A percentile compares a stretch with the other conserved stretches of the same genome.
These are phyloP conservation scores for Iguana delicatissima DNA, from an alignment of 2,797 vertebrate species.

Conservation along the genomic window DNA sequence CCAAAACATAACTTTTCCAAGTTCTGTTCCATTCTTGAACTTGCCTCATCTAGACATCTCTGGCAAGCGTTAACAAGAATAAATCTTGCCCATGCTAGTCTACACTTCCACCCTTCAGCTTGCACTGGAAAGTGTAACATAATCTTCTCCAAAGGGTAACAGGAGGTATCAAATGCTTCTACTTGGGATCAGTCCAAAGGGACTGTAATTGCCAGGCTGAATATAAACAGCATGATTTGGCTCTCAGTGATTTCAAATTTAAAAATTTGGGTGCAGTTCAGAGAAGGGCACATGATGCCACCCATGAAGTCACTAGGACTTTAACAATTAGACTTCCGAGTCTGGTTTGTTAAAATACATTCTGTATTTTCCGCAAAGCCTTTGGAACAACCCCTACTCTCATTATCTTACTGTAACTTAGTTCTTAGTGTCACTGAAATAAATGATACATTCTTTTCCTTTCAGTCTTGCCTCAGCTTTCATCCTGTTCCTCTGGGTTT, in stretches of 20 bases:
- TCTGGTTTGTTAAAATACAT: neutral
- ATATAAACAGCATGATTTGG: slow-evolving; percentile 62
- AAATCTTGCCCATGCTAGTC: slow-evolving; percentile 68
- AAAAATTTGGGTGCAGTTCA: slow-evolving; percentile 20
- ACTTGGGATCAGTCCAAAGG: slow-evolving; percentile 61
- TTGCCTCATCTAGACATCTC: slow-evolving; percentile 58
- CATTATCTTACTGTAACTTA: neutral
- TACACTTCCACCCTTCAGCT: slow-evolving; percentile 69
- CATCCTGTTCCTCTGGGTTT: neutral
- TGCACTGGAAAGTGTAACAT: slow-evolving; percentile 68
- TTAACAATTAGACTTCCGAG: neutral
- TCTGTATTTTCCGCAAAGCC: neutral
- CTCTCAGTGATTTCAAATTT: slow-evolving; percentile 37
- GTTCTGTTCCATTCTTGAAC: slow-evolving; percentile 2
- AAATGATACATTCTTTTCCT: neutral
- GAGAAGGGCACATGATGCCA: neutral
- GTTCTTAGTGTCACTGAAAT: neutral
- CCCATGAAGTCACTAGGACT: neutral
- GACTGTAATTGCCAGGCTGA: slow-evolving; percentile 71
- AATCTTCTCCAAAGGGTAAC: slow-evolving; percentile 62
- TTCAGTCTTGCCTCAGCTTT: neutral
- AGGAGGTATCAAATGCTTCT: slow-evolving; percentile 64
- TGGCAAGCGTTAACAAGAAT: slow-evolving; percentile 65
- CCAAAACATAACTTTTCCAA: too few species aligned
- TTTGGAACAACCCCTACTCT: neutral